These are phyloP conservation scores for Smithornis capensis DNA, from an alignment of 2,113 vertebrate genomes.

Conservation along the genomic window DNA sequence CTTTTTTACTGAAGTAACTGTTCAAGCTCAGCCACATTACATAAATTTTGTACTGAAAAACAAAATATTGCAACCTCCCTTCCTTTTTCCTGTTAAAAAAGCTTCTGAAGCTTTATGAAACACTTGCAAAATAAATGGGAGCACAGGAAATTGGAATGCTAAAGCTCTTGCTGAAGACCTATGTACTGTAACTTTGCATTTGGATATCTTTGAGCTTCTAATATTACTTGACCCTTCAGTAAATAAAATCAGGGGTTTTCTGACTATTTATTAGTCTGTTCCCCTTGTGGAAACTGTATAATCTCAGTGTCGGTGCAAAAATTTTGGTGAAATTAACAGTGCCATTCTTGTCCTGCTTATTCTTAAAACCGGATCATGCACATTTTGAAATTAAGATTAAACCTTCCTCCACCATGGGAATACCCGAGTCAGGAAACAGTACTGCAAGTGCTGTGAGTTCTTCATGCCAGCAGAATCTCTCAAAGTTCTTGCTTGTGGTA, in stretches of 20 bases:
- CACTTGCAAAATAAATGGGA: background rate
- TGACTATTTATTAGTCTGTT: background rate
- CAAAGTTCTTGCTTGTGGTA: background rate
- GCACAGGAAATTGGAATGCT: background rate
- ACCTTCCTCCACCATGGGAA: background rate
- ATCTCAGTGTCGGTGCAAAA: background rate
- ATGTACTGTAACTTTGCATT: background rate
- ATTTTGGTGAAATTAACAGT: background rate
- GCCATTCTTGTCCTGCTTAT: background rate
- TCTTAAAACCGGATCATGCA: background rate
- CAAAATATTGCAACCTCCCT: background rate
- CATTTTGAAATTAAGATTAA: background rate
- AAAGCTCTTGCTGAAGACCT: background rate
- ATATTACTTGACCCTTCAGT: background rate
- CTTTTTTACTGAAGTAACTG: background rate
- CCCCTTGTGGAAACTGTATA: background rate
- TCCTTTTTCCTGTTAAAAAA: background rate
- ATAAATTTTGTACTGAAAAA: background rate
- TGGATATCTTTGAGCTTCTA: accelerated
- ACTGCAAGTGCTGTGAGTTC: background rate
- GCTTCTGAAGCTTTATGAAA: background rate
- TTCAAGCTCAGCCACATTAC: background rate
- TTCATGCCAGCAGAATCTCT: background rate
- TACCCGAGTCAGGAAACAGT: background rate
- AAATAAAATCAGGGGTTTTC: background rate